These are phyloP conservation scores for Silurus glanis DNA, from an alignment of 2,113 vertebrate species.

Conservation along the genomic window DNA sequence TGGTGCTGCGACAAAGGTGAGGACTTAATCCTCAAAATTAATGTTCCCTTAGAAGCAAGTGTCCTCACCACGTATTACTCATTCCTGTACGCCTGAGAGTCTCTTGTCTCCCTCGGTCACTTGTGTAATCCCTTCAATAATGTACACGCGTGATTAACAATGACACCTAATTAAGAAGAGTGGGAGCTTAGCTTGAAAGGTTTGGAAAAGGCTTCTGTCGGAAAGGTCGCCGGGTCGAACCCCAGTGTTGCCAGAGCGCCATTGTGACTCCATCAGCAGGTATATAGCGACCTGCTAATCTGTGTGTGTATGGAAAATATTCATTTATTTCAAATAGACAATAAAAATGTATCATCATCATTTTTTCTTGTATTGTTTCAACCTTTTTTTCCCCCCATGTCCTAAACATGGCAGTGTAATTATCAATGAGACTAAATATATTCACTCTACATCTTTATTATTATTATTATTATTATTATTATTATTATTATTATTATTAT, in stretches of 20 bases:
- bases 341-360: too few species aligned
- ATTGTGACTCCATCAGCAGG: not conserved
- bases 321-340: too few species aligned
- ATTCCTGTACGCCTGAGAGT: not conserved
- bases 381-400: too few species aligned
- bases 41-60: not conserved
- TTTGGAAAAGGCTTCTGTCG: not conserved
- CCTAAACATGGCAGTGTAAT: too few species aligned
- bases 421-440: too few species aligned
- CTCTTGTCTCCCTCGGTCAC: not conserved
- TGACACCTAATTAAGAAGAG: conserved; percentile 12
- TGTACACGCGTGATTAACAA: not conserved
- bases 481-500: not conserved
- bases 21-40: conserved; percentile 16
- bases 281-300: not conserved
- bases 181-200: not conserved
- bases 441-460: not conserved
- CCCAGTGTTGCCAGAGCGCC: not conserved
- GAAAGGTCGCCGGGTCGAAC: not conserved
- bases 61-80: not conserved
- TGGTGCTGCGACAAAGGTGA: conserved; percentile 36
- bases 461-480: conserved; percentile 4
- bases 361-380: too few species aligned
- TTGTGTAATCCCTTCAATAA: conserved; percentile 2
- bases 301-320: too few species aligned